Percentiles rank a stretch among this genome's conserved stretches.
Conservation (phyloP, 2,113 vertebrate genomes). For the Syngnathus scovelli region DNA sequence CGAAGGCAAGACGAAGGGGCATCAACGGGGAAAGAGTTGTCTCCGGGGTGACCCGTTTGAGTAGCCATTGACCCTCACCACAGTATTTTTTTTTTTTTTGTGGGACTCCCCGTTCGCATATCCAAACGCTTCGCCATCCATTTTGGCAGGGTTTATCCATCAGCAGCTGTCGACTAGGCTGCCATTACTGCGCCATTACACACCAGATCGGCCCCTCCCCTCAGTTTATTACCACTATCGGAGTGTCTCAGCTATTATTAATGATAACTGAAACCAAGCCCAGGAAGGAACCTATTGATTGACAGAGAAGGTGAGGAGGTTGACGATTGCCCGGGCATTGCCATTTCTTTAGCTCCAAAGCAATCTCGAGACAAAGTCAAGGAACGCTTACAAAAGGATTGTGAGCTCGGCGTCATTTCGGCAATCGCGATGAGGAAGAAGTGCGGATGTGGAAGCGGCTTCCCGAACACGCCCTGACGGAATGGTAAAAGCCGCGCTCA, state of each 20-base stretch:
- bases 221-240: conserved; percentile 71
- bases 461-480: conserved; percentile 6
- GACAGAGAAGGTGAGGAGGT: conserved; percentile 66
- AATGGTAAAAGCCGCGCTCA: background rate
- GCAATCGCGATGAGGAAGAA: conserved; percentile 6
- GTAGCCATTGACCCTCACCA: background rate
- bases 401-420: background rate
- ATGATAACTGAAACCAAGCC: conserved; percentile 65
- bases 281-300: conserved; percentile 71
- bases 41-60: background rate
- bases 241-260: conserved; percentile 72
- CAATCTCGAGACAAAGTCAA: background rate
- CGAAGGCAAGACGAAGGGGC: background rate
- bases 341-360: conserved; percentile 15
- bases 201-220: conserved; percentile 51
- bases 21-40: background rate
- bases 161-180: conserved; percentile 65
- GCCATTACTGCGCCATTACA: conserved; percentile 71
- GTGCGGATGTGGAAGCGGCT: conserved; percentile 24
- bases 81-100: background rate
- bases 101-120: background rate
- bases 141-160: conserved; percentile 70
- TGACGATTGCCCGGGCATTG: conserved; percentile 51
- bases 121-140: conserved; percentile 61
- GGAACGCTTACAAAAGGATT: background rate